Percentiles rank a stretch among this genome's conserved stretches.
Evolutionary conservation across 2,888 invertebrate species (phyloP).

Genomic region (Epirrhoe alternata): DNA sequence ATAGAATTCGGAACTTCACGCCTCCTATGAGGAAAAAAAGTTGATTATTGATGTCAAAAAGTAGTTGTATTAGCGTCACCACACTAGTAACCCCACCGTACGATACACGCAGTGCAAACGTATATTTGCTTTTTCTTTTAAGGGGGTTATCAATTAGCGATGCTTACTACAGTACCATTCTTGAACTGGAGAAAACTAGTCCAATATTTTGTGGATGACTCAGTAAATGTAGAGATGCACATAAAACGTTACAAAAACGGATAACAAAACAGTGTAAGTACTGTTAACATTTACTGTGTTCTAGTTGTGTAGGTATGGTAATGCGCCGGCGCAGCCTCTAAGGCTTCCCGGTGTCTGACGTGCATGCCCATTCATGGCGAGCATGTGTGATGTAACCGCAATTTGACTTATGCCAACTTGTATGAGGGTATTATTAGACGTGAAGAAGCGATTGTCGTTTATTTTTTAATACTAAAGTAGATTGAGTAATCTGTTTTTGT

Average conservation of each 20-base stretch:
- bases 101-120: too few relatives aligned
- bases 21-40: too few relatives aligned
- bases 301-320: conserved; percentile 33
- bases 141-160: too few relatives aligned
- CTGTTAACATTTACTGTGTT: conserved; percentile 18
- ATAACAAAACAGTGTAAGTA: conserved; percentile 1
- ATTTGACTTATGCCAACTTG: conserved; percentile 1
- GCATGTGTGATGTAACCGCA: conserved; percentile 35
- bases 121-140: too few relatives aligned
- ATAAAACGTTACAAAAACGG: neutral
- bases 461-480: neutral
- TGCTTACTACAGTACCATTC: too few relatives aligned
- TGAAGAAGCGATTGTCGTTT: neutral
- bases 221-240: neutral
- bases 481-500: too few relatives aligned
- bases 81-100: too few relatives aligned
- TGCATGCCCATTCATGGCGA: conserved; percentile 56
- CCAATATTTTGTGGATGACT: neutral
- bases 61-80: too few relatives aligned
- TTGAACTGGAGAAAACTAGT: too few relatives aligned
- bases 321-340: conserved; percentile 40
- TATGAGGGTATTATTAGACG: neutral
- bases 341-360: conserved; percentile 55
- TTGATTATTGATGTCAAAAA: too few relatives aligned
- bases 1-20: too few relatives aligned